Conservation (phyloP, 2,797 vertebrate species). For the Etheostoma nigrum region DNA sequence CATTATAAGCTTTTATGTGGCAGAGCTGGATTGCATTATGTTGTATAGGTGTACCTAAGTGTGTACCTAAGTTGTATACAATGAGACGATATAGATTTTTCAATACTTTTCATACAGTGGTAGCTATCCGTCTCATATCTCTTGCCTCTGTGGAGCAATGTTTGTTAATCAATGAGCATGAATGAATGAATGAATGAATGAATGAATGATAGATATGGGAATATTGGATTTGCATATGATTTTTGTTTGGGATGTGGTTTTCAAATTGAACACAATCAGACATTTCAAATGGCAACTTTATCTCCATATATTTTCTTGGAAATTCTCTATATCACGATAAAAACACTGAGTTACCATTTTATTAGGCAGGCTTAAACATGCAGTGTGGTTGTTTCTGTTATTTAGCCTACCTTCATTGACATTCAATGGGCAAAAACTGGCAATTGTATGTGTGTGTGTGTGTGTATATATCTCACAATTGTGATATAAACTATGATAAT, state of each 20-base stretch:
- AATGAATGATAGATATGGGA: not conserved
- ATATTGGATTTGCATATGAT: not conserved
- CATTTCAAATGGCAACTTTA: not conserved
- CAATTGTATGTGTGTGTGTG: not conserved
- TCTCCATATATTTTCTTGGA: not conserved
- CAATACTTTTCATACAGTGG: too few species aligned
- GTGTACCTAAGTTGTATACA: too few species aligned
- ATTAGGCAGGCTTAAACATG: too few species aligned
- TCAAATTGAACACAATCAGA: not conserved
- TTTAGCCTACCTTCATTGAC: not conserved
- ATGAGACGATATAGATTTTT: too few species aligned
- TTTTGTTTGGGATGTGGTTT: not conserved
- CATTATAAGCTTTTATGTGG: not conserved
- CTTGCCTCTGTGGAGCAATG: not conserved
- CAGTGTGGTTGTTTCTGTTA: not conserved
- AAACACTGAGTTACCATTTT: too few species aligned
- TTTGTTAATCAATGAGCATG: not conserved
- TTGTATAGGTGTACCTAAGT: not conserved
- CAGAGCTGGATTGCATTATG: not conserved
- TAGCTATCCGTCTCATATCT: not conserved
- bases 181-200: too few species aligned
- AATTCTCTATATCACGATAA: not conserved
- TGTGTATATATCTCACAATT: not conserved
- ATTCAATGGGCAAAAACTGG: not conserved
- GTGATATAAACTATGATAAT: too few species aligned